Evolutionary conservation across 2,797 vertebrate species (phyloP).

Genomic region (Neomorphus geoffroyi): DNA sequence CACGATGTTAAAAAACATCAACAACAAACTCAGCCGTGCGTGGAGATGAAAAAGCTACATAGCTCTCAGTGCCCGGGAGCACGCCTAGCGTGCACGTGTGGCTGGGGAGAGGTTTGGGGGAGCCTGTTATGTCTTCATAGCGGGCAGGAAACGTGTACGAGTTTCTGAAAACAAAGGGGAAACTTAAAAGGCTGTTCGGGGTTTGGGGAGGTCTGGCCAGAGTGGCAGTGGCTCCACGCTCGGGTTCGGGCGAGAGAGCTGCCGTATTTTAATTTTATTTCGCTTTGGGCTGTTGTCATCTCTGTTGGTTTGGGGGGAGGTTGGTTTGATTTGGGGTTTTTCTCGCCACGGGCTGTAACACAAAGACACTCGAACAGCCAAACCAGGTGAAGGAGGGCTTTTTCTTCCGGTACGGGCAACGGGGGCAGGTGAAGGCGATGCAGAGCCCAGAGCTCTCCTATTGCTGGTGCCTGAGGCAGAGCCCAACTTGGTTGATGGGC

Average conservation of each 20-base stretch:
- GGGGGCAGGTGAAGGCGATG: neutral
- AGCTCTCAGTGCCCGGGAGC: neutral
- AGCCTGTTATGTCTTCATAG: neutral
- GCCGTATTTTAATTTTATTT: neutral
- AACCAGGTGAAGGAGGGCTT: neutral
- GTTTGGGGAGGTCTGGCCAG: neutral
- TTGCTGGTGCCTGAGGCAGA: neutral
- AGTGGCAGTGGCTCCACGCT: too few relatives aligned
- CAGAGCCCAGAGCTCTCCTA: neutral
- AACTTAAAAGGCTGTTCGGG: slow-evolving; percentile 21
- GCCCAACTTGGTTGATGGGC: neutral
- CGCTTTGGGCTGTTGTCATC: neutral
- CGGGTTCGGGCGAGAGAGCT: neutral
- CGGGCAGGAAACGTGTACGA: slow-evolving; percentile 23
- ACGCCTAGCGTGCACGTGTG: neutral
- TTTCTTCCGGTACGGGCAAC: neutral
- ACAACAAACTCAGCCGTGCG: neutral
- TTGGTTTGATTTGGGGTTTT: neutral
- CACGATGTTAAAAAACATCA: neutral
- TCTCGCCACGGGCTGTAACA: neutral
- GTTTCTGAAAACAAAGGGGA: slow-evolving; percentile 50
- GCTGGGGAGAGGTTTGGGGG: neutral
- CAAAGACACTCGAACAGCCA: neutral
- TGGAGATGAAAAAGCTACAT: slow-evolving; percentile 4
- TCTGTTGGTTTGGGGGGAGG: neutral